phyloP scores from a whole-genome alignment of 2,797 vertebrate species.

The Microhierax caerulescens region DNA sequence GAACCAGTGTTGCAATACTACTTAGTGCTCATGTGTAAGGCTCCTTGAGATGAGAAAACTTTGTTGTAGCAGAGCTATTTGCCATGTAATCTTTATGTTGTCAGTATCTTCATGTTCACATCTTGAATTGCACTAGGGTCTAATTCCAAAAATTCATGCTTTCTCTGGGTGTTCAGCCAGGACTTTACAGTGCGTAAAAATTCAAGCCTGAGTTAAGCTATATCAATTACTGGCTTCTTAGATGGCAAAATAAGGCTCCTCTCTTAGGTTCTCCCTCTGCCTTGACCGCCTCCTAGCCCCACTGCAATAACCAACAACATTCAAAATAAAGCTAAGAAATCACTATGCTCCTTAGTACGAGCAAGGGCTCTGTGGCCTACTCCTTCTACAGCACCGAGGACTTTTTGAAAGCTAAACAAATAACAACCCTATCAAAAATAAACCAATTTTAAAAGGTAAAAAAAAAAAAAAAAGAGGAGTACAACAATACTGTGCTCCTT shows the following conservation, averaged over 20 bases:
- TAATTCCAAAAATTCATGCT: neutral
- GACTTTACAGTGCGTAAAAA: neutral
- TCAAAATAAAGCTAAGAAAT: neutral
- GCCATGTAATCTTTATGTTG: neutral
- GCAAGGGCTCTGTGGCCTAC: neutral
- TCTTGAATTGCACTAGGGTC: neutral
- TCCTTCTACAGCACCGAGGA: neutral
- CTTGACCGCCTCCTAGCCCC: neutral
- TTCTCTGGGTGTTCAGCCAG: neutral
- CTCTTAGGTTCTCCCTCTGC: neutral
- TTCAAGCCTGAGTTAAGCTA: neutral
- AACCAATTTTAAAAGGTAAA: neutral
- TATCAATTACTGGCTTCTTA: neutral
- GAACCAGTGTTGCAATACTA: neutral
- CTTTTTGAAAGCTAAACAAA: constrained; percentile 5
- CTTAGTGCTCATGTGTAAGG: neutral
- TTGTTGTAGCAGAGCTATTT: neutral
- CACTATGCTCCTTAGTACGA: neutral
- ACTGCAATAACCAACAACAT: neutral
- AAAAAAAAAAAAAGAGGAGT: neutral
- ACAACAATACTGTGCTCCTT: neutral
- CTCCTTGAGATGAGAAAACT: neutral
- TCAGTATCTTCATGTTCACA: neutral
- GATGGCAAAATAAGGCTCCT: neutral
- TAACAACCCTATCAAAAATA: neutral